Conservation (phyloP, 2,113 vertebrate genomes). For the Prunella himalayana region DNA sequence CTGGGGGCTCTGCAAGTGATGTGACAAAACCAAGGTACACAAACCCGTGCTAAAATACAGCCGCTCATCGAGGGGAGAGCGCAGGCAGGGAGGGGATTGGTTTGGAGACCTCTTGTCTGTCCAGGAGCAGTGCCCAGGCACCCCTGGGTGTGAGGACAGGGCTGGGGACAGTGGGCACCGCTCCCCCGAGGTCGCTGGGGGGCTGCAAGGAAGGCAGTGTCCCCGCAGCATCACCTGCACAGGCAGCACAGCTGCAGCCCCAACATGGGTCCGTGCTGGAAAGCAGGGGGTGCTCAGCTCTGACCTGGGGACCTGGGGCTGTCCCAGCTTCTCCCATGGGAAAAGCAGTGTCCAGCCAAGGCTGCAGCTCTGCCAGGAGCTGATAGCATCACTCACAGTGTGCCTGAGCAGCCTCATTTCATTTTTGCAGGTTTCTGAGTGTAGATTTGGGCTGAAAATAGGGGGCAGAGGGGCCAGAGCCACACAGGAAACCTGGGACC, state of each 20-base stretch:
- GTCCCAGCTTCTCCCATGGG: neutral
- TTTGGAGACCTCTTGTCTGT: neutral
- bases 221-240: neutral
- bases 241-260: neutral
- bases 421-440: neutral
- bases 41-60: neutral
- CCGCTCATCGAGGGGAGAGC: neutral
- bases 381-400: fast-evolving
- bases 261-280: neutral
- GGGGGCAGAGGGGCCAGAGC: neutral
- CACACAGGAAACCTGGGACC: neutral
- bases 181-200: neutral
- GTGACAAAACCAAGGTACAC: neutral
- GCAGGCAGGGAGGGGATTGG: neutral
- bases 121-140: neutral
- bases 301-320: neutral
- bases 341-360: neutral
- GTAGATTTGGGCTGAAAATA: neutral
- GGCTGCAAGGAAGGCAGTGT: neutral
- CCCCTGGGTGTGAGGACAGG: neutral
- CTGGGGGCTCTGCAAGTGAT: neutral
- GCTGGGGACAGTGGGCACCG: neutral
- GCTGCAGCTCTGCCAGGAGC: neutral
- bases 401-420: neutral
- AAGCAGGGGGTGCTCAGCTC: neutral